Base-by-base conservation (phyloP, 2,888 invertebrate genomes). In the Eupeodes latifasciatus region DNA sequence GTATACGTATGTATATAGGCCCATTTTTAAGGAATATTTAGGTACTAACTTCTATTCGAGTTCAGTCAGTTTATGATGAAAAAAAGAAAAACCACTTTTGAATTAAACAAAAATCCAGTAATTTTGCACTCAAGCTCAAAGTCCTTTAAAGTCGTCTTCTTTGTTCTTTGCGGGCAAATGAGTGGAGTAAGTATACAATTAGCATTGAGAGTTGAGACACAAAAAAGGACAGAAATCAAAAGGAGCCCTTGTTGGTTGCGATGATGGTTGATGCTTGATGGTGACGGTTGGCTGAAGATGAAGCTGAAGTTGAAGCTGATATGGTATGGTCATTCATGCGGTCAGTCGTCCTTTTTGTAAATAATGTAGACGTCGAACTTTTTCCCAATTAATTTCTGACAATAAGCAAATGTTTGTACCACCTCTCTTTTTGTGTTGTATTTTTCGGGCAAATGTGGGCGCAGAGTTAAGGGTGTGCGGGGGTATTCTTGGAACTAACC, bases 351-450 rank as follows among this genome's bases (percentile, higher is more conserved):
- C n/a, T 69, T 36, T 67, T 69, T 53, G 11, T 5, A 51, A 53
- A 36, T n/a, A 9, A 11, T 51, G 7, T 47, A 44, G 72, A 72
- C 76, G 69, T 85, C 81, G 78, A 85, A 85, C 67, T 81, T 85
- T 81, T 69, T 59, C 36, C 81, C 77, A 86, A 86, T 86, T 86
- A 81, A 86, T 86, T 75, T 74, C 49, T 40, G 62, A 81, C 14
- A 59, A 75, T 67, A 86, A 78, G 81, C 69, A 81, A 81, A 86
- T 81, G 64, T 74, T 27, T 55, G 40, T 66, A 11, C 71, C 62
- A 76, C 64, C 53, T 51, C 44, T 44, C 40, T 34, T 55, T 27
- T 47, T 47, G 12, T 61, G n/a, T 16, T 36, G 40, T 36, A n/a
- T 49, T 36, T 0, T n/a, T 5, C 2, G 9, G 9, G 9, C 6